These are phyloP conservation scores for Hermetia illucens DNA, from an alignment of 1,140 invertebrate species.

Conservation along the genomic window DNA sequence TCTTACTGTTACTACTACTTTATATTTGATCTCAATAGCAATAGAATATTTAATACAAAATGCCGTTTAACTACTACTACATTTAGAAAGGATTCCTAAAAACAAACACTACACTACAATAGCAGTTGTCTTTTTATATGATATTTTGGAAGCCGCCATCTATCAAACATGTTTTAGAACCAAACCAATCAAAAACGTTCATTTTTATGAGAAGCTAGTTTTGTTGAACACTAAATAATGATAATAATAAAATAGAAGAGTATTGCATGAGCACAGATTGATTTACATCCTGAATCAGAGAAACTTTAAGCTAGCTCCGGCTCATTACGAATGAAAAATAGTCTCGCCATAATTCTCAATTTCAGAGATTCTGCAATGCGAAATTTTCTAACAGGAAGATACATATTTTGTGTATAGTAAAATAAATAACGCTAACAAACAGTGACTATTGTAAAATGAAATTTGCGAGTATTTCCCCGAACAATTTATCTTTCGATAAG, in stretches of 20 bases:
- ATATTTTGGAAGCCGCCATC: conserved; percentile 14
- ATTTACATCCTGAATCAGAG: conserved; percentile 18
- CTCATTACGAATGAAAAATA: conserved; percentile 10
- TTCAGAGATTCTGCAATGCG: neutral
- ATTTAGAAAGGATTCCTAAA: conserved; percentile 32
- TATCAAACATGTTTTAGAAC: conserved; percentile 16
- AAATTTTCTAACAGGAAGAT: neutral
- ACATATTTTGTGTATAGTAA: neutral
- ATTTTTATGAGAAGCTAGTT: conserved; percentile 21
- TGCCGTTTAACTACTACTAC: conserved; percentile 20
- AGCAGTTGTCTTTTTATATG: too few species aligned
- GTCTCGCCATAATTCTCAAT: conserved; percentile 5
- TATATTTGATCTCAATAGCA: neutral
- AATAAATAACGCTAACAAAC: neutral
- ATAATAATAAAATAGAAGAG: conserved; percentile 6
- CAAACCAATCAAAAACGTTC: conserved; percentile 31
- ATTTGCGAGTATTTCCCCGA: too few species aligned
- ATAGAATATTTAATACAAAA: conserved; percentile 6
- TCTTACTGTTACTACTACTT: too few species aligned
- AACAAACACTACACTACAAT: too few species aligned
- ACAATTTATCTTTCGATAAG: too few species aligned
- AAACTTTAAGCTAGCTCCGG: conserved; percentile 31
- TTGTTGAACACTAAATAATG: conserved; percentile 6
- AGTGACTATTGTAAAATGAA: too few species aligned
- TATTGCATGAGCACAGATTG: conserved; percentile 3